Base-by-base conservation (phyloP, 2,888 invertebrate species). In the Periphyllus acericola region DNA sequence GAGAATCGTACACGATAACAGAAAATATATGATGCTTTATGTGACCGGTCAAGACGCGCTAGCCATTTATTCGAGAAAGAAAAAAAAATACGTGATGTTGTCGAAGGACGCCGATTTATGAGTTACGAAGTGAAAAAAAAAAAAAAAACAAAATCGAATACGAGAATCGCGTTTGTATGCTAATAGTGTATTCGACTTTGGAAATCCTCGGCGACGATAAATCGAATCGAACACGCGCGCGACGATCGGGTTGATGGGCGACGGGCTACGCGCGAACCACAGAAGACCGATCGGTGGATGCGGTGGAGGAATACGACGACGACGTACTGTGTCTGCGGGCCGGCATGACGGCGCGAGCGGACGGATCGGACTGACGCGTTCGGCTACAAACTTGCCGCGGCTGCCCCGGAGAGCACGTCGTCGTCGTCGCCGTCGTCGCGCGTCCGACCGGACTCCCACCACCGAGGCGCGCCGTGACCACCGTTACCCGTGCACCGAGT, bases 341-440 rank as follows among this genome's bases (percentile, higher is more conserved):
- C 87, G 80, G 87, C 87, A 87, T 87, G 80, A 74, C 87, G 87
- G 87, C 87, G 80, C 87, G 87, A 60, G 74, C 87, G 87, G 81
- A 80, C 87, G 81, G 87, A 66, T 74, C 87, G 80, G 87, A 87
- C 87, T 87, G 79, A 87, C 72, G 68, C 71, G 78, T 46, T 85
- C 66, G 76, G 76, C 21, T 60, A 17, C 85, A 40, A 25, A 85
- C 72, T 74, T 55, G 55, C 32, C 34, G 82, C 71, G 8, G 36
- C 74, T 36, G 83, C 25, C 19, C 81, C 74, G 83, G 72, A n/a
- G 72, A n/a, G 36, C 21, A 74, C 74, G 34, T 36, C 74, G 34
- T 40, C 80, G 82, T 25, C 81, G 68, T 46, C 46, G 9, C 9
- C 46, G 46, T 46, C 46, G 14, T 14, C 46, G 46, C 46, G 46